Percentiles rank a stretch among this genome's conserved stretches.
phyloP scores from a whole-genome alignment of 1,140 invertebrate species.

The Nasonia giraulti region DNA sequence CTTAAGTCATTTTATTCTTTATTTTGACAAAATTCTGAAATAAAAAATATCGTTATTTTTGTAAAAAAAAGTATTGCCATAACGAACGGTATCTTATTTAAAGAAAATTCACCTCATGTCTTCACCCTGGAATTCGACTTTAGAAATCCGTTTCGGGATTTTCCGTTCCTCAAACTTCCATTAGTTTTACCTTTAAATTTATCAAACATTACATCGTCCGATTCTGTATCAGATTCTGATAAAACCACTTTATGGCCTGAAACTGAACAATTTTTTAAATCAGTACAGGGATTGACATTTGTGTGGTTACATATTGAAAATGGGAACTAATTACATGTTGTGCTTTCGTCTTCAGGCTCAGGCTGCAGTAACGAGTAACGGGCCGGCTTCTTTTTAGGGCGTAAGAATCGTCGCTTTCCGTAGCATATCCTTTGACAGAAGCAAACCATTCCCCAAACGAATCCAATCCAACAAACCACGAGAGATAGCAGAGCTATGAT shows the following conservation, averaged over 20 bases:
- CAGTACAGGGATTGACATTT: background rate
- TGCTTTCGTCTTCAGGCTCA: slow-evolving; percentile 69
- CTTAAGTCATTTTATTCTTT: slow-evolving; percentile 23
- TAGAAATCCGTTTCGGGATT: slow-evolving; percentile 67
- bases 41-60: background rate
- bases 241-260: slow-evolving; percentile 69
- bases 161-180: slow-evolving; percentile 64
- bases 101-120: slow-evolving; percentile 61
- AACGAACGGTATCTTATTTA: background rate
- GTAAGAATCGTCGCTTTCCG: slow-evolving; percentile 66
- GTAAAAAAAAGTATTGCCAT: background rate
- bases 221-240: slow-evolving; percentile 71
- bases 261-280: slow-evolving; percentile 59
- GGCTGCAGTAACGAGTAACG: slow-evolving; percentile 70
- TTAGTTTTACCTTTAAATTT: slow-evolving; percentile 66
- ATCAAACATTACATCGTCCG: slow-evolving; percentile 71
- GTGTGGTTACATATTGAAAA: background rate
- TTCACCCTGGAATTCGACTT: slow-evolving; percentile 66
- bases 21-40: slow-evolving; percentile 38
- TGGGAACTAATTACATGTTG: slow-evolving; percentile 59
- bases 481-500: slow-evolving; percentile 82
- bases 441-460: slow-evolving; percentile 83
- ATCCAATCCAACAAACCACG: slow-evolving; percentile 78
- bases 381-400: slow-evolving; percentile 69
- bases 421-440: slow-evolving; percentile 78